Evolutionary conservation across 2,888 invertebrate genomes (phyloP), one percentile per base, ranked within the genome.

Genomic region (Isotomurus palustris): DNA sequence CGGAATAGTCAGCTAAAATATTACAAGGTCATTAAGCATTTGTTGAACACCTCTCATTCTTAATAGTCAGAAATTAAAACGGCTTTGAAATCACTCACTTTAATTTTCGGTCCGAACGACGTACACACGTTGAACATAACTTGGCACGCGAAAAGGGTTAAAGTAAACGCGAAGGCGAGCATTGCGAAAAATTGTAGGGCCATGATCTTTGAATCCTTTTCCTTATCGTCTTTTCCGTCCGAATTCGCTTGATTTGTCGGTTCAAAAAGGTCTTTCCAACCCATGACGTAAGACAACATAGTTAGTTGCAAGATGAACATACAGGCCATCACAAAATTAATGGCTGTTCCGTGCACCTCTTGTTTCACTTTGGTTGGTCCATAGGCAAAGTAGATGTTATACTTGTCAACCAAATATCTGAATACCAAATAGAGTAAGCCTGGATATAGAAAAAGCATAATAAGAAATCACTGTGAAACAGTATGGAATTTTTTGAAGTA

Each of bases 371-470:
- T 87, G 29, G 82, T 82, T 1, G 93, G 91, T 25, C 88, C 88
- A 73, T 95, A 96, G 1, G 92, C 94, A 75, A 93, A 95, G 76
- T 88, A 95, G 63, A 96, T 81, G 77, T 96, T 96, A 74, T 96
- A 92, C 66, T 93, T 87, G 77, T 96, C 95, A 12, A 93, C 93
- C 65, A 89, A 81, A 76, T 95, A 93, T 76, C 96, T 96, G 41
- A 95, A 78, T 69, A 84, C 78, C 73, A 95, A 81, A 77, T 95
- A 96, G 14, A 95, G n/a, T n/a, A n/a, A n/a, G n/a, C n/a, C n/a
- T n/a, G n/a, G n/a, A n/a, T n/a, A n/a, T n/a, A n/a, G n/a, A n/a
- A n/a, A n/a, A n/a, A n/a, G n/a, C n/a, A n/a, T n/a, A n/a, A n/a
- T n/a, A n/a, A n/a, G n/a, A n/a, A n/a, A n/a, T n/a, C n/a, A n/a